Percentiles rank a stretch among this genome's conserved stretches.
These are phyloP conservation scores for Drosophila simulans DNA, from an alignment of 1,140 invertebrate species.

Conservation along the genomic window DNA sequence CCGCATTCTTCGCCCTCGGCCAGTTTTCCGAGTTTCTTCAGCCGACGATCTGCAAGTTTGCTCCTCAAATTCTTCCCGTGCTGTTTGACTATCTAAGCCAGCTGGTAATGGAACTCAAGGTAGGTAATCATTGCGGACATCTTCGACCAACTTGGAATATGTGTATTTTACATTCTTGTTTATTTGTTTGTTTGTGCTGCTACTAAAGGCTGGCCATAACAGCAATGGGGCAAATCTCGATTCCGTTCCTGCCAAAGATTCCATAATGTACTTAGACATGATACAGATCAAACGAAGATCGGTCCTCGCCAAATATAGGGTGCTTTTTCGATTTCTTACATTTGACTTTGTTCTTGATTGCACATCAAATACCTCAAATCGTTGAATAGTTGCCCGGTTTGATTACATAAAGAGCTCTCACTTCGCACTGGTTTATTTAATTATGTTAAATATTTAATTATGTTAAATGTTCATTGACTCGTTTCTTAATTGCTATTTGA, in stretches of 20 bases:
- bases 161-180: constrained; percentile 38
- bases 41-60: constrained; percentile 90
- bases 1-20: constrained; percentile 92
- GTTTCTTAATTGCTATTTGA: too few relatives aligned
- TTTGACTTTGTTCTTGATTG: constrained; percentile 18
- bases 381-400: neutral
- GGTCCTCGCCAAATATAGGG: constrained; percentile 75
- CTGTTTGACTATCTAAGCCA: constrained; percentile 89
- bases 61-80: constrained; percentile 90
- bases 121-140: constrained; percentile 17
- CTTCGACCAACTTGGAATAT: neutral
- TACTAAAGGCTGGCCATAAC: constrained; percentile 56
- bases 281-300: constrained; percentile 78
- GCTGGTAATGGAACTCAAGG: constrained; percentile 86
- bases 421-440: neutral
- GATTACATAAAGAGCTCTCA: neutral
- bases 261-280: constrained; percentile 66
- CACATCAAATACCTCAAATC: constrained; percentile 22
- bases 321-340: constrained; percentile 20
- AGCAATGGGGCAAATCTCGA: constrained; percentile 35
- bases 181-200: constrained; percentile 58
- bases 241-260: constrained; percentile 57
- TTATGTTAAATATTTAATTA: too few relatives aligned
- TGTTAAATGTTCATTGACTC: too few relatives aligned
- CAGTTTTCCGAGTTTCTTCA: constrained; percentile 94